Conservation (phyloP, 1,140 invertebrate genomes). For the Hermetia illucens region DNA sequence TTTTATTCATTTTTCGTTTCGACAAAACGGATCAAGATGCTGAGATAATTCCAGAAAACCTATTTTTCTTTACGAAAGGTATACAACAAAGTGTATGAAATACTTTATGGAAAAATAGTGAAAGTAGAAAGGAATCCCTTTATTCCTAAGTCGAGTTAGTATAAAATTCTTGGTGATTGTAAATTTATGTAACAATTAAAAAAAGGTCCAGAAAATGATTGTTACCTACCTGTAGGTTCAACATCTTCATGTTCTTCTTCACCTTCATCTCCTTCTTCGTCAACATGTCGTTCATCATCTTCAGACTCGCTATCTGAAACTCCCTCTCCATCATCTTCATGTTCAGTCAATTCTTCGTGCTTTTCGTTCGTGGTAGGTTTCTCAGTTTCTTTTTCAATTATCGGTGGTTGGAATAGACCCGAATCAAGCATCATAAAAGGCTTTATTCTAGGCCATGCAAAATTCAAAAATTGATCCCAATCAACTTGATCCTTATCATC, state of each 20-base stretch:
- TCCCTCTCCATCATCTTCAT: constrained; percentile 17
- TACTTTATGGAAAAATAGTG: too few species aligned
- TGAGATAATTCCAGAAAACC: too few species aligned
- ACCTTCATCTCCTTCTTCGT: constrained; percentile 11
- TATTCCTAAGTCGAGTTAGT: too few species aligned
- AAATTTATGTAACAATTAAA: too few species aligned
- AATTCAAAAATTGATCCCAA: constrained; percentile 52
- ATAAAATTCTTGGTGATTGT: too few species aligned
- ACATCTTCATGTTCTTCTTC: constrained; percentile 19
- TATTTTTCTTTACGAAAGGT: too few species aligned
- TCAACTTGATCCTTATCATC: constrained; percentile 53
- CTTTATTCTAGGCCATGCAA: constrained; percentile 62
- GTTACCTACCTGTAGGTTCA: too few species aligned
- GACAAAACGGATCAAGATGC: too few species aligned
- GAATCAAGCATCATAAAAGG: constrained; percentile 60
- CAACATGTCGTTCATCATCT: constrained; percentile 19
- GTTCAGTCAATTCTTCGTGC: constrained; percentile 30
- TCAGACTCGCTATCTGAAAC: constrained; percentile 24
- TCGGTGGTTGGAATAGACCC: constrained; percentile 44
- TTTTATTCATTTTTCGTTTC: too few species aligned
- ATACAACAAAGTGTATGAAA: too few species aligned
- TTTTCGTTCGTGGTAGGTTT: constrained; percentile 27
- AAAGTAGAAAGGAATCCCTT: too few species aligned
- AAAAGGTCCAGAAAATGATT: too few species aligned
- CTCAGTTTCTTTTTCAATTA: constrained; percentile 16